A percentile compares a stretch with the other conserved stretches of the same genome.
Evolutionary conservation across 1,140 invertebrate genomes (phyloP).

Genomic region (Paraescarpia echinospica): DNA sequence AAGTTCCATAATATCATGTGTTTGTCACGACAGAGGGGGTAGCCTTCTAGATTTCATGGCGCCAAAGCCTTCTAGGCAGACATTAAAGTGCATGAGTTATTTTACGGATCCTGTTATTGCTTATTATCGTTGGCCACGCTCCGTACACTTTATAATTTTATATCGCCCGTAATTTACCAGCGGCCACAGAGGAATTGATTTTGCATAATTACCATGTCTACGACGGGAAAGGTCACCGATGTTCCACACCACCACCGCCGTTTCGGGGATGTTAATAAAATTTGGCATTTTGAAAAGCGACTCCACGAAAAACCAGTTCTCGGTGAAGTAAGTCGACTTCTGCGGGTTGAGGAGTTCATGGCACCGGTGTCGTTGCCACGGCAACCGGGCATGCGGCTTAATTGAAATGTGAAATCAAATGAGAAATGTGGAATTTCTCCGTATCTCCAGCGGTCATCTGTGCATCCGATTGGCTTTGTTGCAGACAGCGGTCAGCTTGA

Average conservation of each 20-base stretch:
- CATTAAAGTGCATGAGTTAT: conserved; percentile 6
- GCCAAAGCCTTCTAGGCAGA: background rate
- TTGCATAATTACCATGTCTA: background rate
- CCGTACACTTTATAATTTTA: background rate
- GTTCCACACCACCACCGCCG: background rate
- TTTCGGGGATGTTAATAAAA: conserved; percentile 6
- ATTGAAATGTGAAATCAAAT: background rate
- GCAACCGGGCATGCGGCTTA: background rate
- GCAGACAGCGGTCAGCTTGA: no score
- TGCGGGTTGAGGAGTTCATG: background rate
- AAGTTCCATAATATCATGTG: background rate
- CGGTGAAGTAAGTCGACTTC: background rate
- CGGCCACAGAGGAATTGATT: background rate
- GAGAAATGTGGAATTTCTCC: background rate
- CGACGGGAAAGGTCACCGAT: background rate
- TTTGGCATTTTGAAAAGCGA: conserved; percentile 1
- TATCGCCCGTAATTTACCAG: background rate
- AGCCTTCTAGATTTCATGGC: conserved; percentile 4
- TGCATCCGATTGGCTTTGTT: background rate
- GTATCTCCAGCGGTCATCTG: background rate
- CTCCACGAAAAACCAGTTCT: background rate
- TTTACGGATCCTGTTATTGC: background rate
- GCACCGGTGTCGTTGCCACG: background rate
- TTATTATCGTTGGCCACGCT: background rate
- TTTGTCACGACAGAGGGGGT: background rate